Evolutionary conservation across 1,140 invertebrate species (phyloP), one percentile per base, ranked within the genome.

Genomic region (Drosophila melanica): DNA sequence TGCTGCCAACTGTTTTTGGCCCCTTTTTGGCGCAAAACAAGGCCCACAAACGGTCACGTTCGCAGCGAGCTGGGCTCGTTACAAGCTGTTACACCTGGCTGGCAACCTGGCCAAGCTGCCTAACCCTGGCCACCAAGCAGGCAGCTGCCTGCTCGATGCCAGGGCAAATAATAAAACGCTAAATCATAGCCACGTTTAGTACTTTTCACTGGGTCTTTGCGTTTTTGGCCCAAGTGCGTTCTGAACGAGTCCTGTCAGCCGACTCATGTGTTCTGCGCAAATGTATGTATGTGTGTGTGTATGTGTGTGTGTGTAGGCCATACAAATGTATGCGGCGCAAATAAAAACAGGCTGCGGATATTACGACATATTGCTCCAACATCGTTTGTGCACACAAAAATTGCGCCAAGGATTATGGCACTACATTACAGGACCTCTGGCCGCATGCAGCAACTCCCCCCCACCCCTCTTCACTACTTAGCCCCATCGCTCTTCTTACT

Each of bases 151-250:
- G 10, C 33, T 30, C 18, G 33, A 27, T 23, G 12, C 12, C 53
- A 23, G 39, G 78, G 65, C 70, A 86, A 84, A 89, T 89, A 89
- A 89, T 89, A 89, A 89, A 89, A 85, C 80, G 79, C 70, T 89
- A 89, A 89, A 89, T 89, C 84, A 89, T 89, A 89, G 84, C 84
- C 84, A 77, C 73, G 79, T 85, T 86, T 86, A 87, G 82, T 86
- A 82, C 82, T 86, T 87, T 86, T 77, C 66, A 81, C 79, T 87
- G 57, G 45, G 51, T 33, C 39, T 55, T 37, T 53, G 55, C 39
- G 54, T 44, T 71, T 48, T 39, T 71, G 44, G 35, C 41, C 55
- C 55, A 68, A 73, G 64, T 73, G 64, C 64, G 48, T 54, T 35
- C 68, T 50, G 42, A 60, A 63, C 51, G 63, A 72, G 71, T 58